Conservation (phyloP, 2,113 vertebrate species). For the Myrmecophaga tridactyla region DNA sequence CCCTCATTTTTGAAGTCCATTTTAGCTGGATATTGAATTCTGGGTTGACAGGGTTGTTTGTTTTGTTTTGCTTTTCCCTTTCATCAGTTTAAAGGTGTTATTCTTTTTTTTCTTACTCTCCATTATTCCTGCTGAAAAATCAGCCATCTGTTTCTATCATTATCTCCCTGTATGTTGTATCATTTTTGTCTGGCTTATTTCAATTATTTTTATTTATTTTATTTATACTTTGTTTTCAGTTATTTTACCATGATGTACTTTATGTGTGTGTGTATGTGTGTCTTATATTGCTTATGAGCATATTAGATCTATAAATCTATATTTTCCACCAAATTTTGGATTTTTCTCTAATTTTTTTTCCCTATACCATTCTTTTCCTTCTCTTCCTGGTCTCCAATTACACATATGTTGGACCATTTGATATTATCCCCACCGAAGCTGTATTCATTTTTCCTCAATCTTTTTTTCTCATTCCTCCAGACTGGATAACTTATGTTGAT, state of each 20-base stretch:
- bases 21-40: neutral
- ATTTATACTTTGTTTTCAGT: no score
- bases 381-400: neutral
- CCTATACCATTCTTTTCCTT: neutral
- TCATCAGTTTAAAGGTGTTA: neutral
- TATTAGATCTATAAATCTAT: neutral
- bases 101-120: neutral
- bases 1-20: neutral
- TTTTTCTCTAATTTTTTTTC: neutral
- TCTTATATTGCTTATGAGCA: neutral
- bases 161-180: no score
- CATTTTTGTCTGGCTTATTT: no score
- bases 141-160: no score
- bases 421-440: neutral
- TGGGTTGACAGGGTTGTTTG: neutral
- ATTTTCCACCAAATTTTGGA: neutral
- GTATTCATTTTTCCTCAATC: neutral
- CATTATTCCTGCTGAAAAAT: neutral
- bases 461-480: neutral
- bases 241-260: no score
- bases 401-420: neutral
- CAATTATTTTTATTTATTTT: no score
- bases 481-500: neutral
- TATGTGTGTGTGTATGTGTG: neutral
- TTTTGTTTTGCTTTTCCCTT: neutral